Conservation (phyloP, 92 coral and sea anemone genomes). For the Porites divaricata region DNA sequence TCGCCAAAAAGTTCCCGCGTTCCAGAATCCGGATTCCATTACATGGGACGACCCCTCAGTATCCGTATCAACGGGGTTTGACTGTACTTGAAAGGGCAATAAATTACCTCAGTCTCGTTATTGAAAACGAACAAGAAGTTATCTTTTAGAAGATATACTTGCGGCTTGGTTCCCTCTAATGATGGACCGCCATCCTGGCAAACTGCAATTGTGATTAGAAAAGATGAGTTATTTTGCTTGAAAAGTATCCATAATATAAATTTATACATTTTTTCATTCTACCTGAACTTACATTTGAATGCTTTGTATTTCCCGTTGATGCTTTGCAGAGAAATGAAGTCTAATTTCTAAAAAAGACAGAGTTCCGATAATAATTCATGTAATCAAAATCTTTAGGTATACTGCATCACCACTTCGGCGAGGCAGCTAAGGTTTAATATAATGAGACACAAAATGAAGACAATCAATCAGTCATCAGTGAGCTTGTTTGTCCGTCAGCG, state of each 20-base stretch:
- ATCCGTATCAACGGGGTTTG: too few relatives aligned
- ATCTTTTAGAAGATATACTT: constrained; percentile 33
- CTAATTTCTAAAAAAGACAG: constrained; percentile 23
- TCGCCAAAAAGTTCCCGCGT: too few relatives aligned
- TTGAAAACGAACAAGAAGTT: constrained; percentile 41
- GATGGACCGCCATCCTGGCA: constrained; percentile 32
- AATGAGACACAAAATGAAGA: neutral
- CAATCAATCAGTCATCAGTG: neutral
- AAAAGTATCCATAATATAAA: neutral
- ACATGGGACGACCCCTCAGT: too few relatives aligned
- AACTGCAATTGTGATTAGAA: constrained; percentile 14
- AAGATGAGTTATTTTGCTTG: neutral
- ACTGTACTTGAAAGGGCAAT: neutral
- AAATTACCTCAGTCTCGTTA: constrained; percentile 25
- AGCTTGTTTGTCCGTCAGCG: too few relatives aligned
- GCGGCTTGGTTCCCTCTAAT: constrained; percentile 16
- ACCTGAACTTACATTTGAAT: constrained; percentile 30
- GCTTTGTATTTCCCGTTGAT: constrained; percentile 31
- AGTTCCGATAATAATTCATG: neutral
- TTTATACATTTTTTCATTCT: neutral
- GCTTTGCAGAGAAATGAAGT: constrained; percentile 20
- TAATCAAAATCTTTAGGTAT: neutral
- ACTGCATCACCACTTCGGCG: neutral
- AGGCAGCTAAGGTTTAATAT: too few relatives aligned
- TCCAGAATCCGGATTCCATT: too few relatives aligned